Conservation (phyloP, 2,888 invertebrate genomes). For the Sclerodermus sp. region DNA sequence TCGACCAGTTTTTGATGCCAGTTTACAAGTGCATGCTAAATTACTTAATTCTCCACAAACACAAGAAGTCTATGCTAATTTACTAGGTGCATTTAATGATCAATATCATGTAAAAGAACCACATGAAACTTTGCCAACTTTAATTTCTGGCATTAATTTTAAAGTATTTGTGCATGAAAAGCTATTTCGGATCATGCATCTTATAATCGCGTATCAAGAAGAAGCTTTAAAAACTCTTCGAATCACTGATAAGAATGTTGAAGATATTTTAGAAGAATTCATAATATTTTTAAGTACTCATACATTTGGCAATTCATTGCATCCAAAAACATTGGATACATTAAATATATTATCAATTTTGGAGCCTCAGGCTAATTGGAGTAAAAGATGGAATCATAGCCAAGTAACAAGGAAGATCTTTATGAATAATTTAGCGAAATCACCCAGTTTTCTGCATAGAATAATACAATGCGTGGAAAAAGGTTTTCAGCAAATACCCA, state of each 20-base stretch:
- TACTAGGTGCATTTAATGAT: constrained; percentile 41
- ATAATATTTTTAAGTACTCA: constrained; percentile 40
- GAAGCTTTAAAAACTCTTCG: constrained; percentile 42
- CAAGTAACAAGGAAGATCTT: constrained; percentile 42
- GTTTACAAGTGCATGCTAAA: constrained; percentile 46
- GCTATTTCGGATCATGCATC: constrained; percentile 41
- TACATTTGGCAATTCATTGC: constrained; percentile 22
- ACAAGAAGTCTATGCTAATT: constrained; percentile 38
- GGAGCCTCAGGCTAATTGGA: constrained; percentile 50
- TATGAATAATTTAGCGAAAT: constrained; percentile 38
- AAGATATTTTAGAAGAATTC: constrained; percentile 50
- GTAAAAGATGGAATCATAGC: constrained; percentile 46
- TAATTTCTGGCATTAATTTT: constrained; percentile 49
- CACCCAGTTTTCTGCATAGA: constrained; percentile 40
- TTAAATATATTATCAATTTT: constrained; percentile 46
- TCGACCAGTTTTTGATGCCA: constrained; percentile 49
- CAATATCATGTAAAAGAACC: constrained; percentile 40
- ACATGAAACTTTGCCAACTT: constrained; percentile 42
- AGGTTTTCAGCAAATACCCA: constrained; percentile 35
- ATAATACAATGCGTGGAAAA: constrained; percentile 30
- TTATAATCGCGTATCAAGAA: constrained; percentile 45
- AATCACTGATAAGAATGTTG: constrained; percentile 39
- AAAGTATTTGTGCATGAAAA: constrained; percentile 51
- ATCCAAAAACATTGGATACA: constrained; percentile 37
- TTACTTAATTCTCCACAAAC: constrained; percentile 28